Conservation (phyloP, 2,797 vertebrate species). For the Catamblyrhynchus diadema region DNA sequence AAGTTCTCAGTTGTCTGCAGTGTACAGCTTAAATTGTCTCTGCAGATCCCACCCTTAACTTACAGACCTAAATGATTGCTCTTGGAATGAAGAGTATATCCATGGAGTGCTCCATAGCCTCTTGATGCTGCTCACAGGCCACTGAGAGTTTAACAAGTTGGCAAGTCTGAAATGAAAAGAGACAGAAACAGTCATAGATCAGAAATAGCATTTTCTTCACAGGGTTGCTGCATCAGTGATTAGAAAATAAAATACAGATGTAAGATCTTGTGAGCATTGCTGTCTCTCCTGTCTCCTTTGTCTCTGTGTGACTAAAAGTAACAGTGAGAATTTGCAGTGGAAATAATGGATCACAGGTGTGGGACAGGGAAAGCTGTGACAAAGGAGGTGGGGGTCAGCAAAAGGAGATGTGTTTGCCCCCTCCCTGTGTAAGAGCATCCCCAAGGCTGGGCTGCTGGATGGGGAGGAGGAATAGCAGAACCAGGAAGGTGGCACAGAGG, state of each 20-base stretch:
- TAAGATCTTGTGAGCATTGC: background rate
- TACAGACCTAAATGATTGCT: background rate
- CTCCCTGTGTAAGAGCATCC: background rate
- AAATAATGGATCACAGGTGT: background rate
- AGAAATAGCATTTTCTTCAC: background rate
- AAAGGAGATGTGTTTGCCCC: background rate
- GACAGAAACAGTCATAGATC: accelerated
- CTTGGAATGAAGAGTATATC: background rate
- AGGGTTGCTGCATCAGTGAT: background rate
- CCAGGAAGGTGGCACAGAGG: background rate
- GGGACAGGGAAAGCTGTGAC: background rate
- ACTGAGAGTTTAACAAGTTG: background rate
- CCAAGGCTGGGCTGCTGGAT: background rate
- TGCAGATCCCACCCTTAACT: background rate
- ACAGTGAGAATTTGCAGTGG: background rate
- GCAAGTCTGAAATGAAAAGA: background rate
- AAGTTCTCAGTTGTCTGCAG: background rate
- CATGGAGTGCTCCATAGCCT: background rate
- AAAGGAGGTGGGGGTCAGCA: background rate
- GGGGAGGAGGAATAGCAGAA: background rate
- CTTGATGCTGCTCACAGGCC: background rate
- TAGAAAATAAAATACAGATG: background rate
- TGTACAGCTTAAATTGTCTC: background rate
- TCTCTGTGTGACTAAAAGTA: background rate
- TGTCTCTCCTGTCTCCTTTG: background rate